Evolutionary conservation across 2,113 vertebrate species (phyloP), one percentile per base, ranked within the genome.

Genomic region (Pan paniscus): DNA sequence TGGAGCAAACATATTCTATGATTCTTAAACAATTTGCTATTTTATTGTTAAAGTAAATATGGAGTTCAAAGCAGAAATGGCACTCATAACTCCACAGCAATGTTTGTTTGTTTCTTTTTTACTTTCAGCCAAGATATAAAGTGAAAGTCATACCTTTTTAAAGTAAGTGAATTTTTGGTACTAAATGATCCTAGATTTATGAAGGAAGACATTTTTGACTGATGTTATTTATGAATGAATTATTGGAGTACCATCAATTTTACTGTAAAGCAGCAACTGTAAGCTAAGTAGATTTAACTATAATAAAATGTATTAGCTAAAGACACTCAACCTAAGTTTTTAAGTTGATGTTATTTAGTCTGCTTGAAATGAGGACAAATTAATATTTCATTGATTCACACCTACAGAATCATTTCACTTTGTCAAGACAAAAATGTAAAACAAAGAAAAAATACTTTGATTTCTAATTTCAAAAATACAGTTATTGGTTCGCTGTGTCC

Each of bases 361-460:
- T 32, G 17, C 46, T 73, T 70, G 50, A 92, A 81, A 43, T 67
- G 13, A 76, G 70, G 6, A 50, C 20, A 73, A 80, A 48, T 52
- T 81, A 85, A 78, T 67, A 85, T 96, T 94, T 94, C 30, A 85
- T 32, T 59, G 38, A 72, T 59, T 88, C 55, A 35, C 23, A 67
- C 46, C 84, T 80, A 64, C 4, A 38, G 10, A 9, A 38, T 87
- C 6, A 73, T 40, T 82, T 73, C 59, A 57, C 67, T 73, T 78
- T 84, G 2, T 5, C 25, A 9, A n/a, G 16, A 55, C 22, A 72
- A 90, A 93, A 72, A 82, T 27, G 72, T 30, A 35, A 89, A 91
- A 79, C 43, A 73, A 72, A 83, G 5, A 89, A 3, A 59, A 59
- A 61, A 25, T 6, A 4, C 0, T 35, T 75, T 59, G 27, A 61